Base-by-base conservation (phyloP, 2,797 vertebrate species). In the Bucorvus abyssinicus region DNA sequence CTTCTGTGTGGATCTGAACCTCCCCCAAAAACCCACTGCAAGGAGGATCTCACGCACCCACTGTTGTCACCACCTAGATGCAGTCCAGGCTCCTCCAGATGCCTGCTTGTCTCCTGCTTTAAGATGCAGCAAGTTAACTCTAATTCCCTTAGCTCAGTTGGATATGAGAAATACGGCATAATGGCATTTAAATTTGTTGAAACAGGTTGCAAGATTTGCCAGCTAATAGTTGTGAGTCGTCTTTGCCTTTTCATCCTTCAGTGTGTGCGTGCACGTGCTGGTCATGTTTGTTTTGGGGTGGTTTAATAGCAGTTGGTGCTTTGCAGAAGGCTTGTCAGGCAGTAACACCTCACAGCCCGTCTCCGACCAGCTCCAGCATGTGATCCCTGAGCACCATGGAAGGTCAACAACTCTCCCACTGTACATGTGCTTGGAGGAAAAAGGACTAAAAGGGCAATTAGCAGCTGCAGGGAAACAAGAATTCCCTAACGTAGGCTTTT, bases 31-130 rank as follows among this genome's bases (percentile, higher is more conserved):
- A 6, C 36, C 57, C 50, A 26, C 14, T 0, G 0, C 12, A 8
- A 14, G 59, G 70, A 44, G 14, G 6, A 59, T 27, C 40, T 49
- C 5, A 42, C 1, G 0, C 19, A n/a, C 19, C n/a, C 6, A 0
- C 55, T 63, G 11, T 59, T 57, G 76, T 34, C 60, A 49, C 47
- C 20, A 12, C 16, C 19, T 57, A 6, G 2, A 18, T 45, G 55
- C 63, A 17, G 32, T 29, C 53, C 24, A n/a, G 22, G 55, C 71
- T 70, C 38, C 29, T 59, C 38, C 44, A 73, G 81, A 56, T 1
- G 14, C 53, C 89, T 36, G 26, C 10, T 36, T 76, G 38, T 71
- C 80, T 85, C 76, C 55, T 55, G 14, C 55, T 63, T 30, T 29
- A 23, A 44, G 70, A 21, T 5, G 5, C 32, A 69, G 40, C 65